Percentiles rank a stretch among this genome's conserved stretches.
Conservation (phyloP, 1,140 invertebrate genomes). For the Oscheius sp. region DNA sequence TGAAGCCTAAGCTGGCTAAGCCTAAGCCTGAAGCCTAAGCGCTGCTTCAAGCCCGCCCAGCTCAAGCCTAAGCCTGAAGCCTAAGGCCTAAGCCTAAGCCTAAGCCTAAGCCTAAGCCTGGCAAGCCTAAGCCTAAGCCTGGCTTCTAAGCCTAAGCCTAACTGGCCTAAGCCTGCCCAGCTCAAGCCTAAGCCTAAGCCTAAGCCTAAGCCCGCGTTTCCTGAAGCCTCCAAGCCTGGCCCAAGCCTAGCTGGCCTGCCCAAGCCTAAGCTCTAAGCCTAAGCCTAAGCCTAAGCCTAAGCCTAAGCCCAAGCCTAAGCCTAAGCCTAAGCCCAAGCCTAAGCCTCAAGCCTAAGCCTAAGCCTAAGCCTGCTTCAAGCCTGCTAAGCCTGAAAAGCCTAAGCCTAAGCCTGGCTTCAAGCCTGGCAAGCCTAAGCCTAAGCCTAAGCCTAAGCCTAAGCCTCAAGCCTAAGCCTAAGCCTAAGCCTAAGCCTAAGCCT, state of each 20-base stretch:
- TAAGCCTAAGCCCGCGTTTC: background rate
- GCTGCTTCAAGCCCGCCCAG: too few relatives aligned
- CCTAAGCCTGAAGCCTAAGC: background rate
- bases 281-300: conserved; percentile 13
- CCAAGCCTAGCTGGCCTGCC: background rate
- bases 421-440: conserved; percentile 15
- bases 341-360: conserved; percentile 9
- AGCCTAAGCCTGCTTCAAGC: background rate
- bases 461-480: background rate
- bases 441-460: conserved; percentile 6
- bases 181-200: background rate
- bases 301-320: conserved; percentile 12
- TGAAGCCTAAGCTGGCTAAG: background rate
- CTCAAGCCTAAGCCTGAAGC: background rate
- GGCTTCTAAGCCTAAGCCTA: background rate
- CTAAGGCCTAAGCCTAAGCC: conserved; percentile 15
- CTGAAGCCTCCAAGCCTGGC: too few relatives aligned
- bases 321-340: conserved; percentile 10
- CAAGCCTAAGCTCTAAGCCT: conserved; percentile 2
- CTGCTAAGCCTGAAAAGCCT: conserved; percentile 8
- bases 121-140: background rate
- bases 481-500: background rate
- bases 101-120: conserved; percentile 14
- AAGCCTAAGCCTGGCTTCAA: conserved; percentile 8
- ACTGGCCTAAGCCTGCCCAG: too few relatives aligned